Percentiles rank a stretch among this genome's conserved stretches.
These are phyloP conservation scores for Ormyrus thymus DNA, from an alignment of 2,888 invertebrate species.

Conservation along the genomic window DNA sequence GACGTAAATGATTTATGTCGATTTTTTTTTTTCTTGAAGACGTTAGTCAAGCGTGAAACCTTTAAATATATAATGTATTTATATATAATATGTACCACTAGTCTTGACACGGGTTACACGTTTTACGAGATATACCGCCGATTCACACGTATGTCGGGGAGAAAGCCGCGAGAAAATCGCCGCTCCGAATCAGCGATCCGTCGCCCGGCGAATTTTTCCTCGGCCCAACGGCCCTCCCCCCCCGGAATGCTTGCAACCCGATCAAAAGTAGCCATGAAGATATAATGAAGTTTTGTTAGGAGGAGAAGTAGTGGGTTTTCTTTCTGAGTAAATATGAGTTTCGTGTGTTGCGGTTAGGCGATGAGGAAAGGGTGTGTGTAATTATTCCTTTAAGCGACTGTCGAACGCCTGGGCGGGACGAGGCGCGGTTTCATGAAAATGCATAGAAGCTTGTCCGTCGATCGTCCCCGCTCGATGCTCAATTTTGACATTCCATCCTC, in stretches of 20 bases:
- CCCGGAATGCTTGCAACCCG: slow-evolving; percentile 68
- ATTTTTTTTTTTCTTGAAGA: slow-evolving; percentile 61
- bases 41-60: slow-evolving; percentile 74
- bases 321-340: slow-evolving; percentile 47
- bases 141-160: slow-evolving; percentile 11
- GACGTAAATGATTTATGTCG: slow-evolving; percentile 36
- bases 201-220: slow-evolving; percentile 34
- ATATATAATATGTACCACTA: slow-evolving; percentile 63
- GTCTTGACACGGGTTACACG: slow-evolving; percentile 74
- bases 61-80: slow-evolving; percentile 66
- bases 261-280: slow-evolving; percentile 72
- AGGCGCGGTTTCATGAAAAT: slow-evolving; percentile 41
- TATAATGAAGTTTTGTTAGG: slow-evolving; percentile 62
- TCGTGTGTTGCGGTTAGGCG: slow-evolving; percentile 29
- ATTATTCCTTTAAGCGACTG: slow-evolving; percentile 28
- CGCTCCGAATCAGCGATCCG: slow-evolving; percentile 30
- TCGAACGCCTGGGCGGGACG: slow-evolving; percentile 30
- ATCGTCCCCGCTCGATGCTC: not conserved
- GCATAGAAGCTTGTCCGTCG: slow-evolving; percentile 38
- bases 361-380: slow-evolving; percentile 12
- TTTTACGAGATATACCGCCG: slow-evolving; percentile 19
- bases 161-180: not conserved
- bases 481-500: no score
- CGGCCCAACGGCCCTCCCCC: not conserved
- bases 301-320: slow-evolving; percentile 41